Evolutionary conservation across 1,140 invertebrate species (phyloP).

Genomic region (Pentalonia nigronervosa): DNA sequence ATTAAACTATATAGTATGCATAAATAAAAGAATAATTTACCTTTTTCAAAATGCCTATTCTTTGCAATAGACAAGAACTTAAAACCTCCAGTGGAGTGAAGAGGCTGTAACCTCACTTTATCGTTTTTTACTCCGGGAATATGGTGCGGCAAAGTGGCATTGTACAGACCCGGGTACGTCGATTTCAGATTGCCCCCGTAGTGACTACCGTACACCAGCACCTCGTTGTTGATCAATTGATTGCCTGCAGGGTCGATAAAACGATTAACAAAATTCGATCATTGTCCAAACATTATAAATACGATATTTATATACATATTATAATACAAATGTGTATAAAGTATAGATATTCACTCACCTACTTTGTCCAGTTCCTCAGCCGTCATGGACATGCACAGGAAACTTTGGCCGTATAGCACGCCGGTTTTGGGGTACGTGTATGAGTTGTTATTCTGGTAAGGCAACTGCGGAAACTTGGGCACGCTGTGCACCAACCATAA

Average conservation of each 20-base stretch:
- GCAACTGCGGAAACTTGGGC: conserved; percentile 77
- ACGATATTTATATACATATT: too few relatives aligned
- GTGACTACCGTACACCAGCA: conserved; percentile 9
- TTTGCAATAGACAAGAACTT: conserved; percentile 27
- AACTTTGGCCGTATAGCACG: conserved; percentile 80
- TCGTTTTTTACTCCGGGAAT: neutral
- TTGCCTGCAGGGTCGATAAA: neutral
- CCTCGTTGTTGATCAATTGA: conserved; percentile 44
- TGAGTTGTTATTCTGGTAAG: conserved; percentile 62
- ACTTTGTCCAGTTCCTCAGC: conserved; percentile 73
- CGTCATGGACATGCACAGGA: conserved; percentile 82
- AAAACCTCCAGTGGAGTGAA: neutral
- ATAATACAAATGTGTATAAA: neutral
- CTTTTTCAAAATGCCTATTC: conserved; percentile 20
- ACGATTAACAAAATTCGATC: too few relatives aligned
- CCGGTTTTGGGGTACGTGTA: conserved; percentile 82
- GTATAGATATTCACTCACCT: conserved; percentile 64
- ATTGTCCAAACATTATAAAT: neutral
- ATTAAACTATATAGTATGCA: neutral
- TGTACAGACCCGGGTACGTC: conserved; percentile 21
- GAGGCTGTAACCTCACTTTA: neutral
- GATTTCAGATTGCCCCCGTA: neutral
- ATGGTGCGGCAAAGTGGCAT: neutral
- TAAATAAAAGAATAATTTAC: neutral
- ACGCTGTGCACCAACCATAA: conserved; percentile 93